Evolutionary conservation across 2,113 vertebrate species (phyloP), one percentile per base, ranked within the genome.

Genomic region (Abramis brama): DNA sequence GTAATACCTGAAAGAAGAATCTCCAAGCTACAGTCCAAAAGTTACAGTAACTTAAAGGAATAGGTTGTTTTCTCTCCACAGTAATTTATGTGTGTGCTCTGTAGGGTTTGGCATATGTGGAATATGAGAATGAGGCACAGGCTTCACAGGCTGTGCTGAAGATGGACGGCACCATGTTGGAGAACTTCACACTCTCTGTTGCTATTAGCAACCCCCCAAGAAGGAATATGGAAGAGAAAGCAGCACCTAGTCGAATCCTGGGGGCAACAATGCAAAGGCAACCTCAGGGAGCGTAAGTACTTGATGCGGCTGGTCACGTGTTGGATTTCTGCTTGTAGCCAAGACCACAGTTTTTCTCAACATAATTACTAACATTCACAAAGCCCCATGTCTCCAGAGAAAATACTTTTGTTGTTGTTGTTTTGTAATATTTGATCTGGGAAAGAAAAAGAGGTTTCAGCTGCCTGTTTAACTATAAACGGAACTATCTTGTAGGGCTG

Each of bases 41-140:
- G 9, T 7, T 7, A 70, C 66, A 7, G 0, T 2, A 23, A 39
- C 21, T 23, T 1, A 7, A 0, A 4, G 15, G 30, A 36, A 30
- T 39, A 23, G 30, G 30, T 21, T 43, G 21, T 23, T 33, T 52
- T 39, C 2, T 55, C 0, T 19, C 33, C 25, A 33, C 27, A 27
- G 2, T 39, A 19, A 55, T 60, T 15, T 27, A 36, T 25, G 59
- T 21, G 59, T 21, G 11, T 70, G 25, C n/a, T 84, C 43, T 85
- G 75, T 92, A 99, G 98, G 98, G 98, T 79, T 91, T 99, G 92
- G 98, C 98, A 5, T 99, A 99, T 0, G 97, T 99, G 74, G 98
- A 99, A 59, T 99, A 96, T n/a, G 96, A 96, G 79, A 94, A 94
- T 0, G 98, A 99, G 87, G 87, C 91, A 0, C 96, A 99, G 92